These are phyloP conservation scores for Saxicola maurus DNA, from an alignment of 2,797 vertebrate species.

Conservation along the genomic window DNA sequence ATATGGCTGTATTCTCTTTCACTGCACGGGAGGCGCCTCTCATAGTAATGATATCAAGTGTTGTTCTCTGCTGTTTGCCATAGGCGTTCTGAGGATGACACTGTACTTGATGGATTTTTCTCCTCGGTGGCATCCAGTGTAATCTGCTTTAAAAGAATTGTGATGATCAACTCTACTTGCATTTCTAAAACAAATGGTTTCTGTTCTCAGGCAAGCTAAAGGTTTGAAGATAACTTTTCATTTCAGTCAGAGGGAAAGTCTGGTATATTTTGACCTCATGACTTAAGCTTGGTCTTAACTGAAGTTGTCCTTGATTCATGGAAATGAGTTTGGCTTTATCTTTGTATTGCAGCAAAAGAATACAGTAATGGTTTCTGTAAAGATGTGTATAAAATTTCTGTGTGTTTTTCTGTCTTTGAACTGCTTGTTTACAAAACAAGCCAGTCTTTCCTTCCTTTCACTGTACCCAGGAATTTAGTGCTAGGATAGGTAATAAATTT, in stretches of 20 bases:
- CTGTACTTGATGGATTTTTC: constrained; percentile 8
- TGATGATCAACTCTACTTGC: constrained; percentile 48
- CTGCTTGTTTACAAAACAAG: not conserved
- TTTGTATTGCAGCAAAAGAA: not conserved
- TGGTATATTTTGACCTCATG: constrained; percentile 61
- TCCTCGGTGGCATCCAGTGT: not conserved
- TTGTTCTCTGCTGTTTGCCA: not conserved
- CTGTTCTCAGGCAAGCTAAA: constrained; percentile 53
- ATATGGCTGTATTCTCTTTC: not conserved
- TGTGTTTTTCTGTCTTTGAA: not conserved
- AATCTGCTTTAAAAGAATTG: constrained; percentile 51
- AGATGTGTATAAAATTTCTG: not conserved
- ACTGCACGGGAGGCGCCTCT: not conserved
- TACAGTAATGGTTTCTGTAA: not conserved
- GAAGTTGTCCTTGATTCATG: constrained; percentile 39
- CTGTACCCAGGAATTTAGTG: not conserved
- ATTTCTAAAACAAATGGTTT: constrained; percentile 63
- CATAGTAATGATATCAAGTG: not conserved
- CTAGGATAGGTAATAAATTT: not conserved
- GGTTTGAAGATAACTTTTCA: constrained; percentile 61
- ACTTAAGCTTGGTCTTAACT: constrained; percentile 35
- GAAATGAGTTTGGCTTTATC: constrained; percentile 41
- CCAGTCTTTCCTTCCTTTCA: not conserved
- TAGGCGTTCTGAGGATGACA: not conserved
- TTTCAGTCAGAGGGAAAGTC: constrained; percentile 60